Percentiles rank a stretch among this genome's conserved stretches.
Conservation (phyloP, 2,888 invertebrate species). For the Octodonta nipae region DNA sequence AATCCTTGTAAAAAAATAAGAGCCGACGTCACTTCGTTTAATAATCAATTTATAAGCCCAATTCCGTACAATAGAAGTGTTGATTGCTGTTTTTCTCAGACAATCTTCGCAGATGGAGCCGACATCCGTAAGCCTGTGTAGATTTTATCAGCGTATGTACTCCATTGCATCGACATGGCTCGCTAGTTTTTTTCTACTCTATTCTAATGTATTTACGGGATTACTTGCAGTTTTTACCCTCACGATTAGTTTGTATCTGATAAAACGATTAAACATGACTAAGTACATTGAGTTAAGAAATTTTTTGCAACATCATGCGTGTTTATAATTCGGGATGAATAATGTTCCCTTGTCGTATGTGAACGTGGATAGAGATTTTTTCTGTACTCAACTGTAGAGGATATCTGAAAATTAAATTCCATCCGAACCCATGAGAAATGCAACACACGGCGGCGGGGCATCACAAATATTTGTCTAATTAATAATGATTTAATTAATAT, state of each 20-base stretch:
- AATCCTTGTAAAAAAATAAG: too few relatives aligned
- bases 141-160: too few relatives aligned
- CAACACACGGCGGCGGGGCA: neutral
- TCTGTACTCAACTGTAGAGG: too few relatives aligned
- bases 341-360: slow-evolving; percentile 14
- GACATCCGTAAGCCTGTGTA: too few relatives aligned
- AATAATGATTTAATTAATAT: neutral
- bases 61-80: too few relatives aligned
- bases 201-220: slow-evolving; percentile 20
- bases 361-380: too few relatives aligned
- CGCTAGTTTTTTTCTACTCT: too few relatives aligned
- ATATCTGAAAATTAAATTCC: neutral
- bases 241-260: slow-evolving; percentile 20
- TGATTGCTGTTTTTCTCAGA: too few relatives aligned
- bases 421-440: neutral
- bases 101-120: too few relatives aligned
- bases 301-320: slow-evolving; percentile 20
- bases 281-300: slow-evolving; percentile 14
- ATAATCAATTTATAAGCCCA: too few relatives aligned
- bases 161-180: too few relatives aligned
- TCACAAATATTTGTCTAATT: slow-evolving; percentile 1
- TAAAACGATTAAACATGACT: slow-evolving; percentile 24
- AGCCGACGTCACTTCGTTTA: too few relatives aligned
- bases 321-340: slow-evolving; percentile 16
- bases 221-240: slow-evolving; percentile 32